Conservation (phyloP, 2,888 invertebrate genomes). For the Melipona beecheii region DNA sequence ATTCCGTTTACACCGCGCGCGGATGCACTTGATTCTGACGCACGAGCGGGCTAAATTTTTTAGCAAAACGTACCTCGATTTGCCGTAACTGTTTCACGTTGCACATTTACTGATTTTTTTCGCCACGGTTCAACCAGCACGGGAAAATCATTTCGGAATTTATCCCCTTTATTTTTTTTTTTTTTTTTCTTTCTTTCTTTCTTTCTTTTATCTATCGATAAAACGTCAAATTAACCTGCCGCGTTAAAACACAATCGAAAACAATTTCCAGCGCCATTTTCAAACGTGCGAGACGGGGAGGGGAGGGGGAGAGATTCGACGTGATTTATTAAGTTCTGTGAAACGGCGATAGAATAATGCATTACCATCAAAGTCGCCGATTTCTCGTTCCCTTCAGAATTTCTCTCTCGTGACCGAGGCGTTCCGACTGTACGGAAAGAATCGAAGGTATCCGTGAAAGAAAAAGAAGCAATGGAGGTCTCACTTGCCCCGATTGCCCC, state of each 20-base stretch:
- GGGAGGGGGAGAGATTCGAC: not conserved
- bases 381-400: conserved; percentile 31
- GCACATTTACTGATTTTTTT: not conserved
- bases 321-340: conserved; percentile 27
- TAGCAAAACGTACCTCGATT: not conserved
- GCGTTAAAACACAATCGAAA: not conserved
- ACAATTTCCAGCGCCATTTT: no score
- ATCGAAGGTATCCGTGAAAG: conserved; percentile 60
- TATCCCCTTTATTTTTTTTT: not conserved
- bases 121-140: no score
- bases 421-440: conserved; percentile 46
- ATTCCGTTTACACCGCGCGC: conserved; percentile 15
- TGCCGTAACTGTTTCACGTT: not conserved
- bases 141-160: not conserved
- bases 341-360: conserved; percentile 30
- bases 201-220: not conserved
- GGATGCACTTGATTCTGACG: conserved; percentile 6
- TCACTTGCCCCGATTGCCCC: conserved; percentile 69
- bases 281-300: not conserved
- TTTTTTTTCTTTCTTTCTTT: not conserved
- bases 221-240: not conserved
- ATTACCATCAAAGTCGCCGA: conserved; percentile 18
- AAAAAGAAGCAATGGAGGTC: conserved; percentile 65
- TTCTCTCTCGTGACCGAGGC: conserved; percentile 40
- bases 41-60: not conserved